Base-by-base conservation (phyloP, 2,113 vertebrate genomes). In the Columba livia region DNA sequence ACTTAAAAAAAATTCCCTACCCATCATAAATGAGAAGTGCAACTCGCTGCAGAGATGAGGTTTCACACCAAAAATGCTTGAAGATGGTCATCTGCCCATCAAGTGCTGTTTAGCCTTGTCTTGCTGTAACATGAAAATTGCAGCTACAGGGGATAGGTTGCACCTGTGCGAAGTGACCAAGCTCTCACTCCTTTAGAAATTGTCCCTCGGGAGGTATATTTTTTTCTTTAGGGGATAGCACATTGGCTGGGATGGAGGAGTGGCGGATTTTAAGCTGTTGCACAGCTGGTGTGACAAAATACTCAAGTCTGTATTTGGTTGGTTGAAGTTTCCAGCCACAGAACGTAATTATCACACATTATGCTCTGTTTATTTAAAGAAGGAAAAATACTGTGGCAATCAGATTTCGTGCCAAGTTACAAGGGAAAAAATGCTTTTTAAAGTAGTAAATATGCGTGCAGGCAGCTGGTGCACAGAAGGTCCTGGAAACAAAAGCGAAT, bases 91-190 rank as follows among this genome's bases (percentile, higher is more conserved):
- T 36, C 21, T 25, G 26, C 25, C 18, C 26, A 18, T 14, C 23
- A 31, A 23, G 14, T 10, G 31, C 31, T 25, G 6, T 29, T 71
- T 12, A 40, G 26, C 29, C 15, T n/a, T 7, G 5, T 18, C 32
- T 28, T 29, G 13, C n/a, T 5, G 0, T 1, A 26, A 25, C 6
- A 1, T 25, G 4, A 60, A 54, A 62, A 16, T 20, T 11, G 36
- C 47, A 40, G n/a, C 40, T 5, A 4, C 1, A 1, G 56, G 60
- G 40, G 25, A 9, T 0, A 2, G 2, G 11, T 9, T 65, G 15
- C 3, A 38, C 14, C 15, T 4, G 0, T 32, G 8, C 3, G 11
- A 64, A 57, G 54, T 7, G 13, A 7, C 42, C 6, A 3, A 74
- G 72, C 24, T 26, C 3, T 1, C 2, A 1, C 42, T 31, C 62